Base-by-base conservation (phyloP, 2,113 vertebrate genomes). In the Crotalus helleri region DNA sequence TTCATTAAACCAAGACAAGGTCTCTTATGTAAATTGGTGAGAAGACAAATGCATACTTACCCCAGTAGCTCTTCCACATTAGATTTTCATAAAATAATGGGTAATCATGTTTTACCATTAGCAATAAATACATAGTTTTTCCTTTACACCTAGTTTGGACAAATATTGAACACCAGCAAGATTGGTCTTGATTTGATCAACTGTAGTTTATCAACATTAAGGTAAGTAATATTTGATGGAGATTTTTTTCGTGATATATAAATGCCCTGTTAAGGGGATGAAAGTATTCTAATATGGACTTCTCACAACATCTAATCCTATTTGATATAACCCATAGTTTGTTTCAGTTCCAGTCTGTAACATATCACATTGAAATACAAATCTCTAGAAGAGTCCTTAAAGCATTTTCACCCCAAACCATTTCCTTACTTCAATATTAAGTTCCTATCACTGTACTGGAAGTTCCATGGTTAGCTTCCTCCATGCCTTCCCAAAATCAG, bases 21-120 rank as follows among this genome's bases (percentile, higher is more conserved):
- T 29, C 10, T 64, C 3, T 64, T 12, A 64, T 12, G 88, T 33
- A 1, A 95, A 44, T 95, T 95, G 0, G 96, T 97, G 92, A 96
- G 96, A 13, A 33, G n/a, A 17, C n/a, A 33, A 74, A 33, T 74
- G 64, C n/a, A 74, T 33, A 15, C 29, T 74, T 74, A 33, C 3
- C 29, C 12, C 4, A 69, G 12, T 15, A 69, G 64, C 0, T 69
- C 29, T 69, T 69, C 4, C 1, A 33, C 3, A 6, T 69, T 33
- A 15, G 64, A 69, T 33, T 69, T 69, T n/a, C 64, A 69, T 69
- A 69, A 33, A 69, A 74, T 74, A 74, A 33, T 74, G n/a, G 33
- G 13, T 12, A 26, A 26, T 3, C 3, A 4, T 55, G 54, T 55
- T 55, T 55, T 55, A 55, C 54, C 15, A 17, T 17, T 15, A 55